Evolutionary conservation across 37 sponge, comb jelly and placozoan species (phyloP).

Genomic region (Oscarella lobularis): DNA sequence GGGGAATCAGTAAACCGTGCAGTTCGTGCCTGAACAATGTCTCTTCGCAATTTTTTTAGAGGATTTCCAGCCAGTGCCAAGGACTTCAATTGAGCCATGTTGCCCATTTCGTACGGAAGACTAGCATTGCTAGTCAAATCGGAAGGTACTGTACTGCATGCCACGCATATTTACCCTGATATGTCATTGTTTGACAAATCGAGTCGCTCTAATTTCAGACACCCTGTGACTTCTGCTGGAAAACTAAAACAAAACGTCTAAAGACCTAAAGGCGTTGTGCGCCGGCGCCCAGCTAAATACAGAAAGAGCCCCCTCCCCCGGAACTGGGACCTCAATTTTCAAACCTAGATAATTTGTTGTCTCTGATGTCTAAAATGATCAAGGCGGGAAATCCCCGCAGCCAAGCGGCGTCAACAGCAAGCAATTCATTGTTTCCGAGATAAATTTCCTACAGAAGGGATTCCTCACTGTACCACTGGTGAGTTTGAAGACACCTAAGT

Average conservation of each 20-base stretch:
- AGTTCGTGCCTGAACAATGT: slow-evolving; percentile 45
- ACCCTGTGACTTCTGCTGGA: slow-evolving; percentile 32
- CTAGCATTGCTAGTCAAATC: slow-evolving; percentile 9
- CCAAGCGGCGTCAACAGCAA: slow-evolving; percentile 6
- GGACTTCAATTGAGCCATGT: slow-evolving; percentile 44
- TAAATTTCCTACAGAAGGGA: background rate
- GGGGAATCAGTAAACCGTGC: too few relatives aligned
- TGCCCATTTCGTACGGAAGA: slow-evolving; percentile 50
- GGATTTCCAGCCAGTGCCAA: slow-evolving; percentile 64
- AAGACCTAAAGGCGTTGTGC: background rate
- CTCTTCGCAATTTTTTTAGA: slow-evolving; percentile 41
- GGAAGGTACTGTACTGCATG: too few relatives aligned
- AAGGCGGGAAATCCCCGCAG: slow-evolving; percentile 15
- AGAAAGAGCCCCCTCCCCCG: too few relatives aligned
- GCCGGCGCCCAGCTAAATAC: too few relatives aligned
- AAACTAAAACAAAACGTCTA: slow-evolving; percentile 23
- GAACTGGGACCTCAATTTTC: too few relatives aligned
- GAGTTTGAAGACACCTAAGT: too few relatives aligned
- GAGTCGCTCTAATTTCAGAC: slow-evolving; percentile 40
- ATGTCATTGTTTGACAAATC: slow-evolving; percentile 65
- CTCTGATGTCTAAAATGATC: slow-evolving; percentile 49
- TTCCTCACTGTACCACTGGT: too few relatives aligned
- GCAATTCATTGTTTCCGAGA: slow-evolving; percentile 36
- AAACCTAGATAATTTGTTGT: slow-evolving; percentile 65
- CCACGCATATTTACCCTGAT: slow-evolving; percentile 22